phyloP scores from a whole-genome alignment of 2,888 invertebrate species.

The Drosophila ustulata region DNA sequence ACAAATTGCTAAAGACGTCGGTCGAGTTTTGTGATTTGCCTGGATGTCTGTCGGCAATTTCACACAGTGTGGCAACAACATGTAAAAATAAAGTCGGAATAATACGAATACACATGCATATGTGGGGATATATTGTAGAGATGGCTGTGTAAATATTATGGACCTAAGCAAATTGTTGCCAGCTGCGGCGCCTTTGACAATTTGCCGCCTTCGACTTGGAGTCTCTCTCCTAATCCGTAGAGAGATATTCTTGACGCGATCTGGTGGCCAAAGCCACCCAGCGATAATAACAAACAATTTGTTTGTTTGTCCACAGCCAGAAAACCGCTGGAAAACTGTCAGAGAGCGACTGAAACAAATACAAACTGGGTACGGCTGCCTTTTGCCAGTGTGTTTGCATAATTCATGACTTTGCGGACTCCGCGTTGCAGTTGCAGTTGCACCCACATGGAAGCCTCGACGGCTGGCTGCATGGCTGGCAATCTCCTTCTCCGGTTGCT shows the following conservation, averaged over 20 bases:
- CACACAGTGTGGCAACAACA: conserved; percentile 64
- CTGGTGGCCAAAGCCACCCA: conserved; percentile 67
- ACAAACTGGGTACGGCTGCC: conserved; percentile 36
- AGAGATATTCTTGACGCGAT: conserved; percentile 61
- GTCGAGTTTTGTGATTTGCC: conserved; percentile 27
- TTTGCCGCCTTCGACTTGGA: conserved; percentile 58
- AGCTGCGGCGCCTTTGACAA: conserved; percentile 71
- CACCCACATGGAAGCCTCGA: conserved; percentile 57
- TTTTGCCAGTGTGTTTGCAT: conserved; percentile 70
- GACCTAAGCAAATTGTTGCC: conserved; percentile 66
- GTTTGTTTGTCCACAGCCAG: conserved; percentile 63
- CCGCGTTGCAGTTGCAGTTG: conserved; percentile 50
- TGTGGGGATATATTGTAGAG: background rate
- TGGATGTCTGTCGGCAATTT: conserved; percentile 63
- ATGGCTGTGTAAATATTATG: conserved; percentile 18
- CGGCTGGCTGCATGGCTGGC: background rate
- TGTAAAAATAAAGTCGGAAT: conserved; percentile 46
- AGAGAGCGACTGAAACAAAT: background rate
- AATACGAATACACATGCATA: background rate
- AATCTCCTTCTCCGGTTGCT: conserved; percentile 36
- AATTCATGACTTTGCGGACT: conserved; percentile 58
- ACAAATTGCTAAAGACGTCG: conserved; percentile 34
- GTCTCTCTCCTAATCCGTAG: conserved; percentile 48
- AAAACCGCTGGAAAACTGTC: conserved; percentile 17
- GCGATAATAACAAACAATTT: conserved; percentile 79